Percentiles rank a stretch among this genome's conserved stretches.
phyloP scores from a whole-genome alignment of 2,113 vertebrate species.

The Semnornis frantzii region DNA sequence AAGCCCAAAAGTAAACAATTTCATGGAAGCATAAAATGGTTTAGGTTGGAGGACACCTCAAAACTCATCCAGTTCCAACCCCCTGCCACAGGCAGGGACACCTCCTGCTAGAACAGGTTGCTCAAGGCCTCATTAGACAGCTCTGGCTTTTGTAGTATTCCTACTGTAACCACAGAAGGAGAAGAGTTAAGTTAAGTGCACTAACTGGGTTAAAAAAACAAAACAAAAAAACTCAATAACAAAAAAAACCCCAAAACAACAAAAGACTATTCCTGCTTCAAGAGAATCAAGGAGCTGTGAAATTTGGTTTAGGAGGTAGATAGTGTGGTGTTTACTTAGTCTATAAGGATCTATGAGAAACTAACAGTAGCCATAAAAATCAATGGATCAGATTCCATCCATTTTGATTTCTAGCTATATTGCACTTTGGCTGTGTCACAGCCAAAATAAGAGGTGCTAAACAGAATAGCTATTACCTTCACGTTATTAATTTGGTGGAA shows the following conservation, averaged over 20 bases:
- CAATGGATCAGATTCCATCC: not conserved
- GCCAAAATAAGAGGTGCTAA: not conserved
- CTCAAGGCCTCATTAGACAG: not conserved
- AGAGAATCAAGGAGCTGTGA: slow-evolving; percentile 50
- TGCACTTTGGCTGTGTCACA: not conserved
- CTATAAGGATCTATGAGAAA: slow-evolving; percentile 9
- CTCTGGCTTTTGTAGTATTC: not conserved
- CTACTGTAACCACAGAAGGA: not conserved
- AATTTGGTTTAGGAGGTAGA: slow-evolving; percentile 30
- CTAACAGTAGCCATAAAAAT: not conserved
- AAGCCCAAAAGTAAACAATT: no score
- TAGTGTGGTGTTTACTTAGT: not conserved
- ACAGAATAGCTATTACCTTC: not conserved
- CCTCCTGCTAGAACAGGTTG: no score
- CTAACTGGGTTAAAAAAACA: not conserved
- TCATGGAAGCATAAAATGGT: no score
- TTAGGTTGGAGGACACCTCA: no score
- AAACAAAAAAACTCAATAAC: no score
- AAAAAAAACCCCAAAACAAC: not conserved
- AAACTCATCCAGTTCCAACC: no score
- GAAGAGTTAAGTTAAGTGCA: accelerated
- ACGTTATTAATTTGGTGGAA: not conserved
- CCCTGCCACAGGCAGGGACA: no score
- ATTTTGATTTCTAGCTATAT: not conserved
- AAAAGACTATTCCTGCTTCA: not conserved